Evolutionary conservation across 1,140 invertebrate species (phyloP).

Genomic region (Gonatopus flavifemur): DNA sequence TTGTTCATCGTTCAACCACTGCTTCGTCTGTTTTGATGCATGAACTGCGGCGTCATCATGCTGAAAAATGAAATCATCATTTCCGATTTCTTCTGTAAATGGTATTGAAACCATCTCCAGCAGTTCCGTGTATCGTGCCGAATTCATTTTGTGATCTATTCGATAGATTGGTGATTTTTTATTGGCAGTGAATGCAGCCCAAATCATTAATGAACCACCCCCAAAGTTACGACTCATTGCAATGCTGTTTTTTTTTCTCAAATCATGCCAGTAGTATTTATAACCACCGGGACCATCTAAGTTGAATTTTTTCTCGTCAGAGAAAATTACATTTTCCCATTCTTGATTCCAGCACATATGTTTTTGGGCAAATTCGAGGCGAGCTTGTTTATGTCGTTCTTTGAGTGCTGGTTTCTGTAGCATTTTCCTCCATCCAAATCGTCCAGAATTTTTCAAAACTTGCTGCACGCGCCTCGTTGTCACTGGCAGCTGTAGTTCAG

Average conservation of each 20-base stretch:
- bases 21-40: neutral
- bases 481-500: neutral
- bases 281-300: constrained; percentile 50
- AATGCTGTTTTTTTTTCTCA: constrained; percentile 40
- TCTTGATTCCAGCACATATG: neutral
- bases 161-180: neutral
- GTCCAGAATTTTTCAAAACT: neutral
- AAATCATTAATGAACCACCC: neutral
- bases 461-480: neutral
- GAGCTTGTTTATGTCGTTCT: neutral
- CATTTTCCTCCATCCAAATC: neutral
- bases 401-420: neutral
- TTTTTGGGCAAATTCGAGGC: neutral
- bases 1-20: constrained; percentile 21
- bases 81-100: neutral
- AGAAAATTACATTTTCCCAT: neutral
- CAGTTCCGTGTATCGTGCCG: neutral
- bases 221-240: neutral
- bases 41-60: neutral
- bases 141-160: neutral
- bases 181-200: neutral
- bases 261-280: constrained; percentile 48
- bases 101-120: neutral
- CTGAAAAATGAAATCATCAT: no score
- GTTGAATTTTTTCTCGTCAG: constrained; percentile 49